These are phyloP conservation scores for Nezara viridula DNA, from an alignment of 2,888 invertebrate species.

Conservation along the genomic window DNA sequence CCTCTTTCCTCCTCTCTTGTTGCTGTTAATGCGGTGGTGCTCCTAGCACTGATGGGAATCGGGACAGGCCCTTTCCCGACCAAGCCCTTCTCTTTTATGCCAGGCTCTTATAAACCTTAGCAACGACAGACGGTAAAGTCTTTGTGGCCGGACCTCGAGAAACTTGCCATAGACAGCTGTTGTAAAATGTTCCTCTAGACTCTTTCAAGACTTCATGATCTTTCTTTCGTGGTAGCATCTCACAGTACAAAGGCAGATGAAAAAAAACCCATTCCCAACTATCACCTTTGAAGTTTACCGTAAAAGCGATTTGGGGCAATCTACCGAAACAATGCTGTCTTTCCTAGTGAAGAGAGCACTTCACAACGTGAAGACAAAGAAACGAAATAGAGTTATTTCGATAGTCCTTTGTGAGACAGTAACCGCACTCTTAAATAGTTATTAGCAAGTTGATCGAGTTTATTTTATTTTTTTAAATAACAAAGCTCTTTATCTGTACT, in stretches of 20 bases:
- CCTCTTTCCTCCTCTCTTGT: neutral
- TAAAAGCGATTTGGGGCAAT: conserved; percentile 9
- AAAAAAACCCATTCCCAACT: neutral
- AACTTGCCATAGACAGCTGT: neutral
- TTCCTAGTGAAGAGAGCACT: neutral
- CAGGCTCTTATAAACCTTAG: conserved; percentile 10
- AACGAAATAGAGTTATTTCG: neutral
- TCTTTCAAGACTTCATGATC: conserved; percentile 34
- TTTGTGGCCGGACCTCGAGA: conserved; percentile 44
- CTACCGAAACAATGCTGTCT: neutral
- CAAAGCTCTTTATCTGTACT: too few species aligned
- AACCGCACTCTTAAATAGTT: neutral
- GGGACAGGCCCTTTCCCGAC: neutral
- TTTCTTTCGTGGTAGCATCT: neutral
- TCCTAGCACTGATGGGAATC: conserved; percentile 11
- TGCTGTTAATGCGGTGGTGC: neutral
- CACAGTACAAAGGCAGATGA: neutral
- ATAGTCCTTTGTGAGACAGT: neutral
- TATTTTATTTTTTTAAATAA: too few species aligned
- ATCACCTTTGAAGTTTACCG: conserved; percentile 13
- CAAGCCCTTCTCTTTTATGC: conserved; percentile 12
- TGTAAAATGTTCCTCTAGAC: neutral
- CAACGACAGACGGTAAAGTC: conserved; percentile 27
- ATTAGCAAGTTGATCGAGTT: neutral
- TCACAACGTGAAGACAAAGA: neutral